Conservation (phyloP, 2,888 invertebrate species). For the Drosophila mimetica region DNA sequence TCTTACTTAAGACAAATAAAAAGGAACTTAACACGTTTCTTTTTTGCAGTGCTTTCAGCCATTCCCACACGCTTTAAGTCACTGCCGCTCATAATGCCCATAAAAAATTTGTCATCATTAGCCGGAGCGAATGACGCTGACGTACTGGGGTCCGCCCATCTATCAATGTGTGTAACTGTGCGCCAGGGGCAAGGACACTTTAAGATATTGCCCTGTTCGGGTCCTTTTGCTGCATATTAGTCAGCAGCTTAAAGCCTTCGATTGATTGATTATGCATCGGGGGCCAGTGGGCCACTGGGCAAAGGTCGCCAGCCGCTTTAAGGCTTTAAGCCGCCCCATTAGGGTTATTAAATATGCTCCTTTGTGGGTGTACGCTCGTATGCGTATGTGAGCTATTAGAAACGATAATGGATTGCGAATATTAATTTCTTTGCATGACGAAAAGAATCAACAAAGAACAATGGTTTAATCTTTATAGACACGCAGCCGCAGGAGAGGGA, state of each 20-base stretch:
- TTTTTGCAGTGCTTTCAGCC: constrained; percentile 8
- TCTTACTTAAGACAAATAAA: too few relatives aligned
- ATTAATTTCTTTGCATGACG: constrained; percentile 77
- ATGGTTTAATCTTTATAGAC: constrained; percentile 76
- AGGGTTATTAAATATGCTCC: constrained; percentile 70
- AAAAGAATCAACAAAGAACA: constrained; percentile 73
- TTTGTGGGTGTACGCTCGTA: constrained; percentile 8
- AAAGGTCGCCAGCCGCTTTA: constrained; percentile 47
- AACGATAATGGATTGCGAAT: constrained; percentile 76
- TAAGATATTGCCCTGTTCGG: constrained; percentile 59
- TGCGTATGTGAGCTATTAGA: constrained; percentile 58
- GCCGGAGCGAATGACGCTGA: constrained; percentile 49
- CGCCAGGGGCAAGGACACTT: constrained; percentile 53
- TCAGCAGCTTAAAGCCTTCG: constrained; percentile 74
- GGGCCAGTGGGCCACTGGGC: constrained; percentile 41
- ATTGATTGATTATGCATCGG: constrained; percentile 69
- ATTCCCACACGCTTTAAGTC: constrained; percentile 67
- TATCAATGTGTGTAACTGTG: constrained; percentile 59
- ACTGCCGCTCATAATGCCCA: constrained; percentile 74
- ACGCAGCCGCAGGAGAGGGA: constrained; percentile 59
- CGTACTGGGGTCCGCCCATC: constrained; percentile 55
- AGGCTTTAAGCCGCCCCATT: constrained; percentile 70
- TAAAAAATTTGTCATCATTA: constrained; percentile 80
- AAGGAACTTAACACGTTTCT: accelerated
- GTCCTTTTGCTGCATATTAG: constrained; percentile 62